Evolutionary conservation across 2,888 invertebrate species (phyloP), one percentile per base, ranked within the genome.

Genomic region (Eupithecia pulchellata): DNA sequence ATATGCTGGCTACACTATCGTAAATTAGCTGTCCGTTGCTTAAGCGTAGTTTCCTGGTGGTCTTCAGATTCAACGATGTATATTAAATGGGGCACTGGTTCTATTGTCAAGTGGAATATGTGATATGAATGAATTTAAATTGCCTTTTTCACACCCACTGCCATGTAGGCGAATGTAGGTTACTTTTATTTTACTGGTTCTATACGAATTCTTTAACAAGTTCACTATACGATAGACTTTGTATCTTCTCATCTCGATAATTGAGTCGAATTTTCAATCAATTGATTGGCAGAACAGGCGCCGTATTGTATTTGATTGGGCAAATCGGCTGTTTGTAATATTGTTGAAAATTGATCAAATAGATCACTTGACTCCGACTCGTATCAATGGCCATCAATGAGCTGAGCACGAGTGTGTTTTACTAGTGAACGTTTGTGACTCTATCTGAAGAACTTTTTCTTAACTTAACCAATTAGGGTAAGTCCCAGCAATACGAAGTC

Each of bases 21-120:
- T 89, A 87, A 90, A 91, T 91, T 89, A 86, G 84, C 82, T 82
- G 81, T 73, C 82, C 79, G 82, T 88, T 84, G 85, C 84, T 75
- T 69, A 65, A 57, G 39, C 71, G 60, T 66, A 30, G 66, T 62
- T 72, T 72, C 65, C 69, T 65, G 75, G 75, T 75, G 74, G 77
- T 75, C 75, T 75, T 72, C 71, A 57, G 58, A 65, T 67, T 63
- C 71, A 34, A 65, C 80, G 61, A 80, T 76, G 74, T 72, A 76
- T 75, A 78, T 80, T 73, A 75, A 63, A 69, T 67, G 71, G 29
- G 66, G 67, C 65, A 77, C 71, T 71, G 68, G 76, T 77, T 78
- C 76, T 75, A 74, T 78, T 79, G 71, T 79, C 74, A 69, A 67
- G 66, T 74, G 76, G 76, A 75, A 66, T 67, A 68, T 69, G 63